These are phyloP conservation scores for Aramus guarauna DNA, from an alignment of 2,113 vertebrate genomes.

Conservation along the genomic window DNA sequence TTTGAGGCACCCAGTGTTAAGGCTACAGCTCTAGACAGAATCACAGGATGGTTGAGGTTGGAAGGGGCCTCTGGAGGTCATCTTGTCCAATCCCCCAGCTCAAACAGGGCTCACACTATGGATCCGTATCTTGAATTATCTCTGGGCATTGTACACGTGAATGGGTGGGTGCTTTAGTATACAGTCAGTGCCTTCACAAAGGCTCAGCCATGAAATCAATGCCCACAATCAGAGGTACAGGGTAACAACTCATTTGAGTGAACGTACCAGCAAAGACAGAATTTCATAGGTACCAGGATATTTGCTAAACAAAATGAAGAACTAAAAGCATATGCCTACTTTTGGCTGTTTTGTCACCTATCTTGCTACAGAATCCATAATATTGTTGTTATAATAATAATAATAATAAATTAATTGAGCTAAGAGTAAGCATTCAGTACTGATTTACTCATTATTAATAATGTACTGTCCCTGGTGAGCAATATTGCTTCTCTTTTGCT, in stretches of 20 bases:
- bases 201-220: not conserved
- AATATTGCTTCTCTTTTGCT: not conserved
- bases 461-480: not conserved
- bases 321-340: not conserved
- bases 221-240: not conserved
- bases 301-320: not conserved
- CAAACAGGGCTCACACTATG: not conserved
- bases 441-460: not conserved
- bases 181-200: not conserved
- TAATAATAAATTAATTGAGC: not conserved
- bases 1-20: not conserved
- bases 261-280: not conserved
- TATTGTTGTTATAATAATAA: not conserved
- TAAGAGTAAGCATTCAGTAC: not conserved
- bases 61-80: not conserved
- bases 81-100: not conserved
- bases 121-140: not conserved
- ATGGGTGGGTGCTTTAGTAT: not conserved
- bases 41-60: not conserved
- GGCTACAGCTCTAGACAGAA: not conserved
- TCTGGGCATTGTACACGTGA: not conserved
- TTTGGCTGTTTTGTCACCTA: not conserved
- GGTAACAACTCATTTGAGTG: not conserved
- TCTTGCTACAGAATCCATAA: not conserved
- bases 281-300: not conserved